Conservation (phyloP, 2,797 vertebrate species). For the Thalassophryne amazonica region DNA sequence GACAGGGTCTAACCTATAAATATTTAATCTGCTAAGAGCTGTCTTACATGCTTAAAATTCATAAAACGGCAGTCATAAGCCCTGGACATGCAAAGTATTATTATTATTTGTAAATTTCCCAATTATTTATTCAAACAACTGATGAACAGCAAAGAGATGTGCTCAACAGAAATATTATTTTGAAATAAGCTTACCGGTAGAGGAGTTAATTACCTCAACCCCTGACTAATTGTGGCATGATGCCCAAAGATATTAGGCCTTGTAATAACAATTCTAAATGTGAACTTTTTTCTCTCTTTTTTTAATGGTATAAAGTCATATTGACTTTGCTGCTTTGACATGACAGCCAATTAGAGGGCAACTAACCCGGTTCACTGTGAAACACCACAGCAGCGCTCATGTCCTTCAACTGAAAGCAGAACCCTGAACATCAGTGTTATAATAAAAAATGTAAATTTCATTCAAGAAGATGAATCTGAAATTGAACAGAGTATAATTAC, state of each 20-base stretch:
- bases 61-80: too few species aligned
- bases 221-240: slow-evolving; percentile 27
- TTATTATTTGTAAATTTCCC: too few species aligned
- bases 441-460: neutral
- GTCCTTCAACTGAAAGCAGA: slow-evolving; percentile 41
- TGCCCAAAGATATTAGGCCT: slow-evolving; percentile 14
- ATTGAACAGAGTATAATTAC: slow-evolving; percentile 1
- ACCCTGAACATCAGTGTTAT: slow-evolving; percentile 10
- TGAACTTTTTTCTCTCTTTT: slow-evolving; percentile 1
- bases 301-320: slow-evolving; percentile 29
- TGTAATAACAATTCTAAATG: neutral
- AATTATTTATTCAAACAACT: too few species aligned
- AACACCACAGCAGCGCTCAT: slow-evolving; percentile 30
- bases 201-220: slow-evolving; percentile 46
- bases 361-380: slow-evolving; percentile 50
- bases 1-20: slow-evolving; percentile 52
- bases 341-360: slow-evolving; percentile 41
- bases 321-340: slow-evolving; percentile 31
- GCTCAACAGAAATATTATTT: slow-evolving; percentile 24
- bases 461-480: too few species aligned
- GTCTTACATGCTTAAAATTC: too few species aligned
- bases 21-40: slow-evolving; percentile 55
- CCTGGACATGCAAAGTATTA: too few species aligned
- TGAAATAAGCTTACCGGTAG: neutral
- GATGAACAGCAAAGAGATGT: slow-evolving; percentile 21